Conservation (phyloP, 2,888 invertebrate species). For the Oligia latruncula region DNA sequence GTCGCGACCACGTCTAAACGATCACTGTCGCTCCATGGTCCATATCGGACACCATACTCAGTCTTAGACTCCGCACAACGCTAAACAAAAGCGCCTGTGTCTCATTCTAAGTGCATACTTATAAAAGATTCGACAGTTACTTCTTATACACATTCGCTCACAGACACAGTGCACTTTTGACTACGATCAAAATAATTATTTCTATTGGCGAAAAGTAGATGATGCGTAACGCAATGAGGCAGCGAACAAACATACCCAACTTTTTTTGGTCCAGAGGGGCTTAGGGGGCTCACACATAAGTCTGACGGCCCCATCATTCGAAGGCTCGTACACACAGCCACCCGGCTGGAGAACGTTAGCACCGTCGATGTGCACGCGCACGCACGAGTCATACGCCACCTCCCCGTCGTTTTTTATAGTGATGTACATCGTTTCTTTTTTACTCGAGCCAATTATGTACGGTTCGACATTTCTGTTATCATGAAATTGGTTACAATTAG, state of each 20-base stretch:
- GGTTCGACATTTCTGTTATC: constrained; percentile 9
- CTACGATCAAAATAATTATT: neutral
- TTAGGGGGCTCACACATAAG: constrained; percentile 29
- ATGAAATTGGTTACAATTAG: neutral
- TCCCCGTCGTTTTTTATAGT: constrained; percentile 73
- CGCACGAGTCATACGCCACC: constrained; percentile 76
- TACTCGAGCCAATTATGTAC: constrained; percentile 75
- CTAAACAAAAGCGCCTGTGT: too few relatives aligned
- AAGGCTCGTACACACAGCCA: constrained; percentile 16
- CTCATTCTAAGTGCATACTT: too few relatives aligned
- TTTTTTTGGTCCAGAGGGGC: constrained; percentile 5
- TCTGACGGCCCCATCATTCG: constrained; percentile 9
- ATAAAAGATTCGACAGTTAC: too few relatives aligned
- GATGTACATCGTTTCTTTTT: constrained; percentile 62
- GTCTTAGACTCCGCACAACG: too few relatives aligned
- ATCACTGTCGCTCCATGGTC: too few relatives aligned
- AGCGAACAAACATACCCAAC: constrained; percentile 27
- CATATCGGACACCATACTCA: too few relatives aligned
- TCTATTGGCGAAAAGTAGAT: neutral
- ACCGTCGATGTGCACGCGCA: constrained; percentile 63
- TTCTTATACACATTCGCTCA: neutral
- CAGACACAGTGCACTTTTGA: neutral
- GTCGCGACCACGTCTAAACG: too few relatives aligned
- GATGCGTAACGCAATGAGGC: neutral
- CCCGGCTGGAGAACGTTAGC: constrained; percentile 48